Evolutionary conservation across 1,140 invertebrate species (phyloP).

Genomic region (Drosophila sucinea): DNA sequence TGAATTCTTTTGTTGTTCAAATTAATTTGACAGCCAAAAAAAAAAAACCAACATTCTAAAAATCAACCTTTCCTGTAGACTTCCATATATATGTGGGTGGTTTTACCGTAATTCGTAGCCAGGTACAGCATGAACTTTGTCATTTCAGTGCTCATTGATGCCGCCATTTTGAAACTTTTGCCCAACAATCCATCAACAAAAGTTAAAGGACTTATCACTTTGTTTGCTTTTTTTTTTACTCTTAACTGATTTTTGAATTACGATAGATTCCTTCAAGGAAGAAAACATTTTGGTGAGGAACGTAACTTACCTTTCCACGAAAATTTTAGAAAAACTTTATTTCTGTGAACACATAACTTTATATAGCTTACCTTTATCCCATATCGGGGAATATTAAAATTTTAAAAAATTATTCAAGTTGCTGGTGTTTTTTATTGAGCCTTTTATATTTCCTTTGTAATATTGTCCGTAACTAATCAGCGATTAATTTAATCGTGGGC

Average conservation of each 20-base stretch:
- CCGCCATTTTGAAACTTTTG: not conserved
- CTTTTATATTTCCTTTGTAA: conserved; percentile 60
- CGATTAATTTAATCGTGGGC: conserved; percentile 82
- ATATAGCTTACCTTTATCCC: not conserved
- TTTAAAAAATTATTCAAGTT: conserved; percentile 14
- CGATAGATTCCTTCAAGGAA: too few relatives aligned
- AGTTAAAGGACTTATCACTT: not conserved
- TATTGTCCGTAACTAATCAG: conserved; percentile 78
- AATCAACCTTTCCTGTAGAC: not conserved
- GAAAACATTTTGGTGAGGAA: not conserved
- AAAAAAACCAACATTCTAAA: too few relatives aligned
- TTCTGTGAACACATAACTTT: too few relatives aligned
- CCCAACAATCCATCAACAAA: not conserved
- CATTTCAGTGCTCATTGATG: not conserved
- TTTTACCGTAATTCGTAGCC: not conserved
- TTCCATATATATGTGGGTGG: not conserved
- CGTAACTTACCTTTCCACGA: not conserved
- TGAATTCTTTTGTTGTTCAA: not conserved
- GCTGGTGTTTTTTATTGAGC: conserved; percentile 35
- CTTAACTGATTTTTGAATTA: not conserved
- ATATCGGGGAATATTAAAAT: not conserved
- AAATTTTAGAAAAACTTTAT: not conserved
- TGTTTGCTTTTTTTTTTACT: not conserved
- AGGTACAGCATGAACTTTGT: not conserved
- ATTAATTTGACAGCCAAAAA: not conserved